These are phyloP conservation scores for Acanthornis magna DNA, from an alignment of 2,797 vertebrate species.

Conservation along the genomic window DNA sequence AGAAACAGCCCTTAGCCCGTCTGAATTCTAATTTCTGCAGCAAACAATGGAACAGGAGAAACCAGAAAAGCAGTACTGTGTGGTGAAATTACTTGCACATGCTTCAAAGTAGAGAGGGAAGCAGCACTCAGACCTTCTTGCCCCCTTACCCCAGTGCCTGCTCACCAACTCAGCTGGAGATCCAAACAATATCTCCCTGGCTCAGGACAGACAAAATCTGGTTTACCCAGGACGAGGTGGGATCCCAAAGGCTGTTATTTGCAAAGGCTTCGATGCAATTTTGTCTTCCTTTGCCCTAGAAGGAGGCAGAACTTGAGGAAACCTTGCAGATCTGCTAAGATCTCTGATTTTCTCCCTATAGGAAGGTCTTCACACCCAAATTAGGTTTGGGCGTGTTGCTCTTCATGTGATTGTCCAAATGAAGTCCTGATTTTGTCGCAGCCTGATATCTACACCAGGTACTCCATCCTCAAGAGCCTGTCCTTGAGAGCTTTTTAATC, in stretches of 20 bases:
- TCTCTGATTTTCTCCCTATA: neutral
- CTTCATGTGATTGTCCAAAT: neutral
- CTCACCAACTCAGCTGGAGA: neutral
- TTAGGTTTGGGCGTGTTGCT: neutral
- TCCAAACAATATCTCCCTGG: neutral
- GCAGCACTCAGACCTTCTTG: neutral
- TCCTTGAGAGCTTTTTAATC: constrained; percentile 16
- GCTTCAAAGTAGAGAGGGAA: neutral
- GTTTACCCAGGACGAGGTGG: neutral
- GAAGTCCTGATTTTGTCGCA: constrained; percentile 16
- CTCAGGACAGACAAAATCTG: neutral
- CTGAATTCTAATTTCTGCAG: neutral
- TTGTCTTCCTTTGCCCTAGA: neutral
- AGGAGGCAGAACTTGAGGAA: neutral
- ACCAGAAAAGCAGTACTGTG: neutral
- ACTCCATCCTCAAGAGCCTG: neutral
- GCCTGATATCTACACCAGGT: neutral
- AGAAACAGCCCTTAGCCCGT: neutral
- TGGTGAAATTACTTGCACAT: neutral
- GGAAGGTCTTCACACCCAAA: neutral
- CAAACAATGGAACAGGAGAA: neutral
- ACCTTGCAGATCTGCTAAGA: neutral
- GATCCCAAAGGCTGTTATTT: neutral
- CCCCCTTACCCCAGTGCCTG: neutral
- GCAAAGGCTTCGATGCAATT: neutral